These are phyloP conservation scores for Rhinopomastus cyanomelas DNA, from an alignment of 2,113 vertebrate species.

Conservation along the genomic window DNA sequence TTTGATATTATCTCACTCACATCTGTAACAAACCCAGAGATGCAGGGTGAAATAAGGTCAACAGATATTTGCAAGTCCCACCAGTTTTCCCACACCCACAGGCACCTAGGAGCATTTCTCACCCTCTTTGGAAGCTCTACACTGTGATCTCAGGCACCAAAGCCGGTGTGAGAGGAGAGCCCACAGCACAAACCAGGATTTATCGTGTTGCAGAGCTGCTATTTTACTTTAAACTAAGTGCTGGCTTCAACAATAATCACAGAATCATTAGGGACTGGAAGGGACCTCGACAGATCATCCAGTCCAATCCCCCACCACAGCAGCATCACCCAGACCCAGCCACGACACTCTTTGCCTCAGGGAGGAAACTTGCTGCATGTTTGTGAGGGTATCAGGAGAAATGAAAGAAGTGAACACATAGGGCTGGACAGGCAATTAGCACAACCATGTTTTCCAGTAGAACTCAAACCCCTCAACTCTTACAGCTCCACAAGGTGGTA, in stretches of 20 bases:
- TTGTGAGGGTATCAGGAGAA: not conserved
- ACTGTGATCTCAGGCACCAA: not conserved
- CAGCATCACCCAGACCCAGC: too few species aligned
- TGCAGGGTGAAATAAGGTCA: not conserved
- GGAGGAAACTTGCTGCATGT: not conserved
- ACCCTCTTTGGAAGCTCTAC: not conserved
- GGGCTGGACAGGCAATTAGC: slow-evolving; percentile 23
- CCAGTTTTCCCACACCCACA: not conserved
- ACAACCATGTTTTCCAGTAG: not conserved
- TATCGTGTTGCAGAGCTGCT: not conserved
- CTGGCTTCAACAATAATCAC: not conserved
- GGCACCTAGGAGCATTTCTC: not conserved
- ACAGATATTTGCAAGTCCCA: not conserved
- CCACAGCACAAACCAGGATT: not conserved
- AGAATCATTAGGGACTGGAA: too few species aligned
- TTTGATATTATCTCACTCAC: not conserved
- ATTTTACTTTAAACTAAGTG: not conserved
- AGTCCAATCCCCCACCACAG: too few species aligned
- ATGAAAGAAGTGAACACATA: slow-evolving; percentile 14
- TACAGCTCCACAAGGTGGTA: not conserved
- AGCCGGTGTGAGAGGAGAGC: not conserved
- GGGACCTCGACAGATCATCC: too few species aligned
- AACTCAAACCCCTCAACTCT: not conserved
- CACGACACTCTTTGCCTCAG: not conserved
- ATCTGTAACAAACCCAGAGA: not conserved